These are phyloP conservation scores for Columbina picui DNA, from an alignment of 2,113 vertebrate species.

Conservation along the genomic window DNA sequence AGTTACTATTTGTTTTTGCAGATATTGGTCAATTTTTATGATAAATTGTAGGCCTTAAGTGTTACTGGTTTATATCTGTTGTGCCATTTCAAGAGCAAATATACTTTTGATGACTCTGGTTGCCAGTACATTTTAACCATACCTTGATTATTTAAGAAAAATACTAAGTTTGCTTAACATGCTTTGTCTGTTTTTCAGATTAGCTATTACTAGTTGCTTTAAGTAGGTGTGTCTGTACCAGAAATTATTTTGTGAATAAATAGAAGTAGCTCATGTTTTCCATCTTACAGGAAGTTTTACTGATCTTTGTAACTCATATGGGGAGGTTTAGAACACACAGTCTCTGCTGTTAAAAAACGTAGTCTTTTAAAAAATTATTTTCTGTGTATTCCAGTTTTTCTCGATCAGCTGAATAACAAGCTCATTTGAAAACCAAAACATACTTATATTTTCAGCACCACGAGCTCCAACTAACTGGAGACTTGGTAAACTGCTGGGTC, in stretches of 20 bases:
- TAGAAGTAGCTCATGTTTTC: background rate
- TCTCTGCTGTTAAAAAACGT: background rate
- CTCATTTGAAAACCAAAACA: constrained; percentile 48
- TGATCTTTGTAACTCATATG: background rate
- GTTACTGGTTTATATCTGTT: background rate
- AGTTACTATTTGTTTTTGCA: background rate
- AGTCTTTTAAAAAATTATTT: background rate
- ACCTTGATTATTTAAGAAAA: rapidly evolving
- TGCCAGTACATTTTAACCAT: background rate
- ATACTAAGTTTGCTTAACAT: background rate
- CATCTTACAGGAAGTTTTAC: background rate
- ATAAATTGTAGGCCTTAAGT: background rate
- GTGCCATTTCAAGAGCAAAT: background rate
- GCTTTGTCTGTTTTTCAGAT: background rate
- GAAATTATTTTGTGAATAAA: background rate
- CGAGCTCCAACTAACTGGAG: constrained; percentile 98
- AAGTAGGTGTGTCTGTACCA: background rate
- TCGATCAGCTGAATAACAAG: constrained; percentile 12
- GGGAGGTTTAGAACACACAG: background rate
- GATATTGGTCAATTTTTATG: background rate
- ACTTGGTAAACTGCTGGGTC: constrained; percentile 93
- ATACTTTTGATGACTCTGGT: background rate
- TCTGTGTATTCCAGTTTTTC: constrained; percentile 46
- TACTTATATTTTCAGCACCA: constrained; percentile 83
- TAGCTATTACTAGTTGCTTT: background rate